Evolutionary conservation across 2,797 vertebrate genomes (phyloP).

Genomic region (Orestias chungarensis): DNA sequence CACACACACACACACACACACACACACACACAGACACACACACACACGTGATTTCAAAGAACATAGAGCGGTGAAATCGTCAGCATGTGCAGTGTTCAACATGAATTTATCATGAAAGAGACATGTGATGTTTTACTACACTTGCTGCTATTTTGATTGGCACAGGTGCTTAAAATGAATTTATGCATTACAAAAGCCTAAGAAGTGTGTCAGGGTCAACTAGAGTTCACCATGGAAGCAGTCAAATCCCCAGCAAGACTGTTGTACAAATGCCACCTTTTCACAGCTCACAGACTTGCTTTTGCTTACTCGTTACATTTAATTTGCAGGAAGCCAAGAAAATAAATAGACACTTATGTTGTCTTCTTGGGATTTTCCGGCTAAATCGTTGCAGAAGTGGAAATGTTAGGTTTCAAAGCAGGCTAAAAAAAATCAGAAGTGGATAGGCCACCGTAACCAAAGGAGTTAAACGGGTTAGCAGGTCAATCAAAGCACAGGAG

Average conservation of each 20-base stretch:
- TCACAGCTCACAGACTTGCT: conserved; percentile 32
- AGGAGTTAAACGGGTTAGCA: conserved; percentile 18
- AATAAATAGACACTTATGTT: conserved; percentile 8
- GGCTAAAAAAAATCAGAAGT: neutral
- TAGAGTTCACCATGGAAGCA: conserved; percentile 63
- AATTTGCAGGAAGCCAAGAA: conserved; percentile 13
- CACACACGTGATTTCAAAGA: conserved; percentile 58
- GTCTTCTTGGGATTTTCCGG: conserved; percentile 24
- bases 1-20: conserved; percentile 22
- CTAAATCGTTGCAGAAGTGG: neutral
- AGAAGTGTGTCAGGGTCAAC: conserved; percentile 70
- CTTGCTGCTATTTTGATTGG: conserved; percentile 71
- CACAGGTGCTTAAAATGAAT: conserved; percentile 65
- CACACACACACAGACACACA: conserved; percentile 19
- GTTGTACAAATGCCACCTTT: conserved; percentile 17
- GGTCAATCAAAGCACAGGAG: conserved; percentile 29
- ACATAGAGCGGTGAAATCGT: conserved; percentile 51
- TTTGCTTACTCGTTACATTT: conserved; percentile 20
- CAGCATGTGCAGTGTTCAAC: conserved; percentile 72
- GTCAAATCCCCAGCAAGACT: conserved; percentile 50
- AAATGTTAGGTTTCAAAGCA: neutral
- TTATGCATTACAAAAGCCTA: conserved; percentile 62
- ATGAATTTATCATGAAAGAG: conserved; percentile 79
- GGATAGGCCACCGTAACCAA: conserved; percentile 6
- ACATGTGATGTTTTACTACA: conserved; percentile 75